Evolutionary conservation across 2,888 invertebrate genomes (phyloP).

Genomic region (Hydrotaea diabolus): DNA sequence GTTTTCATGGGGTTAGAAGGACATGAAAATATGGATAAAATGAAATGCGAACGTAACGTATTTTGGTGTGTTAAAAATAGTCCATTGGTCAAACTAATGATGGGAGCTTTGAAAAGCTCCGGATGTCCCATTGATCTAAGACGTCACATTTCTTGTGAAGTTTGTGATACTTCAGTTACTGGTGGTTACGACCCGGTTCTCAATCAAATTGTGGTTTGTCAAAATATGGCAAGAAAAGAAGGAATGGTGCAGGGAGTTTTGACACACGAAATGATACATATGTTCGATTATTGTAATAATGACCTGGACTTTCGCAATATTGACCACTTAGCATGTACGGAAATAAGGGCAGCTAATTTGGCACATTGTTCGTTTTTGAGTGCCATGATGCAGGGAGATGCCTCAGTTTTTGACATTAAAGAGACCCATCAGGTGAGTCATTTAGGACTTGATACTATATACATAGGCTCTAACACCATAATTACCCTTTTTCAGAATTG

Average conservation of each 20-base stretch:
- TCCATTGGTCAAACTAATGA: slow-evolving; percentile 91
- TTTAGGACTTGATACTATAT: no score
- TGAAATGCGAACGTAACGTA: slow-evolving; percentile 91
- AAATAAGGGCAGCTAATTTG: slow-evolving; percentile 96
- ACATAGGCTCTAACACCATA: no score
- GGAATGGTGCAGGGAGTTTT: slow-evolving; percentile 90
- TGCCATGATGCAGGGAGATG: slow-evolving; percentile 87
- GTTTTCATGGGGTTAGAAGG: slow-evolving; percentile 86
- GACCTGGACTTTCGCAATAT: slow-evolving; percentile 93
- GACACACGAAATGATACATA: slow-evolving; percentile 96
- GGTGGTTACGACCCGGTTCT: slow-evolving; percentile 88
- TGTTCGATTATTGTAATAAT: slow-evolving; percentile 96
- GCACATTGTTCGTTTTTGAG: slow-evolving; percentile 94
- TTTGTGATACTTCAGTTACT: slow-evolving; percentile 90
- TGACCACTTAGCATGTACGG: slow-evolving; percentile 96
- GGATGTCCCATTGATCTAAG: slow-evolving; percentile 88
- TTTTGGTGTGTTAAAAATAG: slow-evolving; percentile 86
- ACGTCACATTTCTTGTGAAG: slow-evolving; percentile 95
- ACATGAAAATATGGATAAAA: slow-evolving; percentile 86
- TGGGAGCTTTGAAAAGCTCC: slow-evolving; percentile 87
- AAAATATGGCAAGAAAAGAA: slow-evolving; percentile 88
- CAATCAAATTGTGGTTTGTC: slow-evolving; percentile 90
- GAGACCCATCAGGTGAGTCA: slow-evolving; percentile 88
- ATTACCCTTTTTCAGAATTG: slow-evolving; percentile 85
- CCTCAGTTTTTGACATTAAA: slow-evolving; percentile 87